phyloP scores from a whole-genome alignment of 2,797 vertebrate species.

The Rallus crepitans region DNA sequence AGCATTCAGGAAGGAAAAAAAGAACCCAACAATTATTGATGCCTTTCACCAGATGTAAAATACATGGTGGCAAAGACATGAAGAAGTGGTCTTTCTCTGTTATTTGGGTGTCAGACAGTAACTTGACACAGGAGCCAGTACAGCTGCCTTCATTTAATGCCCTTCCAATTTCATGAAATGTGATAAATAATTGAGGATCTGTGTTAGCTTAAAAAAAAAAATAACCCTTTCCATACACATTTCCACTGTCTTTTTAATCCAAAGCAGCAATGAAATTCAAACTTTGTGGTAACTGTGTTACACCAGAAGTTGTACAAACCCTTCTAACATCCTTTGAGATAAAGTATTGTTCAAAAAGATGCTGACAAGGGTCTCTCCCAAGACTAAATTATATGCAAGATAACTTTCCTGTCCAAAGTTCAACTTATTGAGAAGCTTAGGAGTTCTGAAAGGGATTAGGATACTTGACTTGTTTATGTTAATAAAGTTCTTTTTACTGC shows the following conservation, averaged over 20 bases:
- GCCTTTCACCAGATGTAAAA: constrained; percentile 58
- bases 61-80: constrained; percentile 63
- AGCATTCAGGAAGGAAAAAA: constrained; percentile 65
- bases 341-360: neutral
- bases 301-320: neutral
- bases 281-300: neutral
- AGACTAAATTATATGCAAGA: constrained; percentile 41
- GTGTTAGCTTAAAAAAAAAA: neutral
- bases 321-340: neutral
- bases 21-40: constrained; percentile 26
- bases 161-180: constrained; percentile 56
- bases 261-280: neutral
- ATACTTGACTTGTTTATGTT: constrained; percentile 69
- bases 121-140: constrained; percentile 73
- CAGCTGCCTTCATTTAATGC: constrained; percentile 68
- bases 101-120: constrained; percentile 67
- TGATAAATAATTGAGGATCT: constrained; percentile 52
- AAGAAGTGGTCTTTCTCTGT: constrained; percentile 68
- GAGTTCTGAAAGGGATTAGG: constrained; percentile 63
- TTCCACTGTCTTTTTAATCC: neutral
- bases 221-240: neutral
- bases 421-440: neutral
- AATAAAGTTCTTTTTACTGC: constrained; percentile 67
- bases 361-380: neutral
- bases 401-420: constrained; percentile 35